Base-by-base conservation (phyloP, 2,113 vertebrate species). In the Macaca fascicularis region DNA sequence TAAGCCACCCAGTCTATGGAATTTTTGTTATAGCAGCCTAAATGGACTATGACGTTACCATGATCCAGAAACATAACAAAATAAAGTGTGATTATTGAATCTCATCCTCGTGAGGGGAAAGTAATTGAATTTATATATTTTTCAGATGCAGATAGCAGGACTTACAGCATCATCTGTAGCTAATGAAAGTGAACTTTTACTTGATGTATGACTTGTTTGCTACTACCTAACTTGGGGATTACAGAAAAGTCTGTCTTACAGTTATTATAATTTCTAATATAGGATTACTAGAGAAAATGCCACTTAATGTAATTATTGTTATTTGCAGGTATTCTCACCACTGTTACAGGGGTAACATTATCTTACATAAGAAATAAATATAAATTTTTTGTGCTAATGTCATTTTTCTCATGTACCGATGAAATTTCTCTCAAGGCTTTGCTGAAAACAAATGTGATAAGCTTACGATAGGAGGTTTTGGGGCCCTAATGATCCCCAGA, bases 181-280 rank as follows among this genome's bases (percentile, higher is more conserved):
- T 89, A 59, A 35, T 13, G 25, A 70, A 81, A 94, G 7, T 1
- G 80, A 40, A n/a, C 50, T 52, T 91, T 76, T 94, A 92, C 88
- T 82, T 81, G 23, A 76, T 75, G 48, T 75, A 61, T 59, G 27
- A 27, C 61, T 75, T 94, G 22, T 59, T 80, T 32, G 85, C 40
- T 70, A 27, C 17, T 14, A 45, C 10, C 7, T 82, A 27, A 69
- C 20, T 57, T 92, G 16, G 22, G 8, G 5, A 81, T 81, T 1
- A 23, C 70, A 85, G 16, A 85, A 38, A 94, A 92, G 23, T 85
- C 13, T 64, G 0, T 89, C 22, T 84, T 14, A 59, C 48, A 32
- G 30, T 97, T 93, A 74, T 69, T 52, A 76, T 79, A 25, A 72
- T 61, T 67, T 75, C 30, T 89, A 93, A 85, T 27, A 35, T 4